Percentiles rank a stretch among this genome's conserved stretches.
Evolutionary conservation across 2,113 vertebrate species (phyloP).

Genomic region (Gallinago paraguaiae): DNA sequence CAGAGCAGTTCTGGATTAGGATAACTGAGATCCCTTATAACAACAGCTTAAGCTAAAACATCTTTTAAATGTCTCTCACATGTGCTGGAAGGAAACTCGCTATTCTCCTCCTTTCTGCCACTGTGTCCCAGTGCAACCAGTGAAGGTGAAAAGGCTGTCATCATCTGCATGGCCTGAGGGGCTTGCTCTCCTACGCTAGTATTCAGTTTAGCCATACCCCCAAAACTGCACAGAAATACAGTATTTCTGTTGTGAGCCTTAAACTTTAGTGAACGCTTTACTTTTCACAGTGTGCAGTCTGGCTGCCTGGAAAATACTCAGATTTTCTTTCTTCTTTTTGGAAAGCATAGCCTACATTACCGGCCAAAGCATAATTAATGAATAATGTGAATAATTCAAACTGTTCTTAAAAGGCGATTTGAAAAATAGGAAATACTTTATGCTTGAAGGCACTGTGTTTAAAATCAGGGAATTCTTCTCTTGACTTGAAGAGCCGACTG

Average conservation of each 20-base stretch:
- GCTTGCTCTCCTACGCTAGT: background rate
- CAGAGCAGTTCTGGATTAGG: background rate
- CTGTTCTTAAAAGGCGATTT: background rate
- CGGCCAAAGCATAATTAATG: background rate
- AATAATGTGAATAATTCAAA: background rate
- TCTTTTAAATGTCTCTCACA: background rate
- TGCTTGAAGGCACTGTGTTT: background rate
- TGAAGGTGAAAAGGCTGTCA: background rate
- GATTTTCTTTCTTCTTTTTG: background rate
- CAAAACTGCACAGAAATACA: background rate
- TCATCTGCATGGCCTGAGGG: background rate
- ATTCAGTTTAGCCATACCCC: background rate
- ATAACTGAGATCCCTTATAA: background rate
- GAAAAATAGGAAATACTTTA: background rate
- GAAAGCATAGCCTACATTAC: background rate
- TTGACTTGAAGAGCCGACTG: background rate
- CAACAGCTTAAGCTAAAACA: background rate
- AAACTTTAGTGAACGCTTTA: background rate
- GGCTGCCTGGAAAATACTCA: background rate
- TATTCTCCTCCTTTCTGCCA: background rate
- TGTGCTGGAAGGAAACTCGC: background rate
- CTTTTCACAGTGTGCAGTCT: background rate
- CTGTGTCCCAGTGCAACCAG: background rate
- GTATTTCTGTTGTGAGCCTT: background rate
- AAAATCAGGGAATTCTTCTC: background rate